Evolutionary conservation across 2,113 vertebrate species (phyloP), one percentile per base, ranked within the genome.

Genomic region (Xenopus borealis): DNA sequence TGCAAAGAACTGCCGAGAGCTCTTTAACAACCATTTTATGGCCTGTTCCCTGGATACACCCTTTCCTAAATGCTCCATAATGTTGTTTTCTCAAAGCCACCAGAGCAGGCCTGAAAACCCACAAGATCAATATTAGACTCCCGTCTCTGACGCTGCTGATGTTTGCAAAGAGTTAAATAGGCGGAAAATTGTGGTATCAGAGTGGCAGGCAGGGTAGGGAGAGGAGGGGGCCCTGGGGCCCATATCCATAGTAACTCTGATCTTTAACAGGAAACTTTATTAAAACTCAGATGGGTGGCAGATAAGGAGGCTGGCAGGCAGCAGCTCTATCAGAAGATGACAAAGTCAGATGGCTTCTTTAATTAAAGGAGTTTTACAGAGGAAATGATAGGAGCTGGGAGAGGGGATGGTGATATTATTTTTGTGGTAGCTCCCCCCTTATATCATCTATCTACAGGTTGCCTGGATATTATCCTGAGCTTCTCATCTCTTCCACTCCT

Each of bases 141-240:
- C 85, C 81, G 83, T 64, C 74, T 70, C 59, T 77, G 74, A 77
- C 74, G 74, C 82, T 17, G 30, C 66, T 10, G 59, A 80, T 95
- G 94, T 98, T 96, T 96, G 91, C 93, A 75, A 70, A 92, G 93
- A 94, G 89, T 91, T 92, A 91, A 91, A 92, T 89, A 92, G 91
- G 94, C 91, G 89, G 93, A 95, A 97, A 94, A 94, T 85, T 88
- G 87, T 89, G 19, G 11, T 47, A 13, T 19, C 23, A 50, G 30
- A 59, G 47, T 67, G 58, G 91, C 87, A 86, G 88, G 33, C 33
- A 88, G 87, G 87, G 86, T 87, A 86, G 88, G 87, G 87, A 87
- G 89, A 87, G 89, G 88, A 87, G 86, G 89, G 88, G 86, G 92
- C 92, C 92, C 92, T 92, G 91, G 93, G 91, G 91, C 89, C 88